Evolutionary conservation across 2,113 vertebrate genomes (phyloP).

Genomic region (human): DNA sequence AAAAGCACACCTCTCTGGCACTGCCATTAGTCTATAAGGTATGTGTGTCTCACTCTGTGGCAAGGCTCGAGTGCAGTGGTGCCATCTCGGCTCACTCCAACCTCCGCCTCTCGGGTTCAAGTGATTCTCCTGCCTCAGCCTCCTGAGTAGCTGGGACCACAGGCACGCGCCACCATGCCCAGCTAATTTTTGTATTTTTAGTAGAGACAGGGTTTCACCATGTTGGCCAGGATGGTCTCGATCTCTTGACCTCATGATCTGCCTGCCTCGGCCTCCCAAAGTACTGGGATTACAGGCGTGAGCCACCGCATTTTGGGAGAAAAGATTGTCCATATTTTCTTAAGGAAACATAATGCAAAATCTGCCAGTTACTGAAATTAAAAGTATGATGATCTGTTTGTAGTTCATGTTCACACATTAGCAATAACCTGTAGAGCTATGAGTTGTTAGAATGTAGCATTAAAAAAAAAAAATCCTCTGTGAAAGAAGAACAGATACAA

Average conservation of each 20-base stretch:
- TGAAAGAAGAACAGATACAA: constrained; percentile 76
- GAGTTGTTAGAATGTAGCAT: constrained; percentile 56
- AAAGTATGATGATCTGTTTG: constrained; percentile 78
- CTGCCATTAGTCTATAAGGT: constrained; percentile 54
- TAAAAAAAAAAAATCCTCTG: constrained; percentile 10
- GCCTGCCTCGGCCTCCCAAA: no score
- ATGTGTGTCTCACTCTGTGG: neutral
- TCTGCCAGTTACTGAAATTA: constrained; percentile 75
- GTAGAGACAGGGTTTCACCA: no score
- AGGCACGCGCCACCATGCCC: no score
- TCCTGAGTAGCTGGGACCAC: no score
- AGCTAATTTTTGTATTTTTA: no score
- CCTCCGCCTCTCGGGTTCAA: no score
- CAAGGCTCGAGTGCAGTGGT: no score
- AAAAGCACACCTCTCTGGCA: constrained; percentile 58
- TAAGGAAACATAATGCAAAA: constrained; percentile 75
- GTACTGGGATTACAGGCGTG: no score
- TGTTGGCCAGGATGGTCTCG: no score
- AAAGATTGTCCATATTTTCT: constrained; percentile 60
- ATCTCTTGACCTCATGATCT: no score
- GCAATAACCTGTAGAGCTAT: constrained; percentile 76
- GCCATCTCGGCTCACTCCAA: no score
- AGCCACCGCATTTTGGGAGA: constrained; percentile 15
- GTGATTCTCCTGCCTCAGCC: no score
- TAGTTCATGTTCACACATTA: constrained; percentile 78